Percentiles rank a stretch among this genome's conserved stretches.
These are phyloP conservation scores for Orthonychiurus folsomi DNA, from an alignment of 2,888 invertebrate species.

Conservation along the genomic window DNA sequence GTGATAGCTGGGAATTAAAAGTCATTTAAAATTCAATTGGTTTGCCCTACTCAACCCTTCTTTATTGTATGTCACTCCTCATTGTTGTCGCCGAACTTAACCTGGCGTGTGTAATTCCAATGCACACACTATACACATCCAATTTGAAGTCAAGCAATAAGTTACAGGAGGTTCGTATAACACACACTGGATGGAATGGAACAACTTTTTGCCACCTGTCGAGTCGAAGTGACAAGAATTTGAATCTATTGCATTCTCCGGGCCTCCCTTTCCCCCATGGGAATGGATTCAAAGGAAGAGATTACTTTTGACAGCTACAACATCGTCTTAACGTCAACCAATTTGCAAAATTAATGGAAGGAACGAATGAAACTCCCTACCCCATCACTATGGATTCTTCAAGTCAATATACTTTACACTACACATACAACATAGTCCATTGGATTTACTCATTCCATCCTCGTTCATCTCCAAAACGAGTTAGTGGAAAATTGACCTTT, in stretches of 20 bases:
- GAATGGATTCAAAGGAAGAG: background rate
- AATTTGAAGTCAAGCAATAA: too few species aligned
- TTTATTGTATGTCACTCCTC: background rate
- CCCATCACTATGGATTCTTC: slow-evolving; percentile 1
- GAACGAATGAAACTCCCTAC: slow-evolving; percentile 2
- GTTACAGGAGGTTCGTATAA: background rate
- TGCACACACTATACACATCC: background rate
- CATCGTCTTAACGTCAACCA: slow-evolving; percentile 6
- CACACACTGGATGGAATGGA: background rate
- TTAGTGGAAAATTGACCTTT: too few species aligned
- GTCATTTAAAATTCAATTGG: too few species aligned
- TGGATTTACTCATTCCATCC: too few species aligned
- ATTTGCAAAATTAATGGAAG: slow-evolving; percentile 10
- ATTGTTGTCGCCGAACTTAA: background rate
- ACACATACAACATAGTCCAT: too few species aligned
- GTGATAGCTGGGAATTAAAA: background rate
- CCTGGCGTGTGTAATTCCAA: background rate
- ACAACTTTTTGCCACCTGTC: slow-evolving; percentile 20
- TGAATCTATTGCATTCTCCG: slow-evolving; percentile 11
- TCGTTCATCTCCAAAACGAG: too few species aligned
- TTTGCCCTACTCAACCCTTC: too few species aligned
- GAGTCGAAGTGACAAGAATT: slow-evolving; percentile 16
- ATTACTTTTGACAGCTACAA: background rate
- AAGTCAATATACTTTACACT: too few species aligned
- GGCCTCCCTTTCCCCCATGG: slow-evolving; percentile 6